These are phyloP conservation scores for Albula glossodonta DNA, from an alignment of 2,113 vertebrate species.

Conservation along the genomic window DNA sequence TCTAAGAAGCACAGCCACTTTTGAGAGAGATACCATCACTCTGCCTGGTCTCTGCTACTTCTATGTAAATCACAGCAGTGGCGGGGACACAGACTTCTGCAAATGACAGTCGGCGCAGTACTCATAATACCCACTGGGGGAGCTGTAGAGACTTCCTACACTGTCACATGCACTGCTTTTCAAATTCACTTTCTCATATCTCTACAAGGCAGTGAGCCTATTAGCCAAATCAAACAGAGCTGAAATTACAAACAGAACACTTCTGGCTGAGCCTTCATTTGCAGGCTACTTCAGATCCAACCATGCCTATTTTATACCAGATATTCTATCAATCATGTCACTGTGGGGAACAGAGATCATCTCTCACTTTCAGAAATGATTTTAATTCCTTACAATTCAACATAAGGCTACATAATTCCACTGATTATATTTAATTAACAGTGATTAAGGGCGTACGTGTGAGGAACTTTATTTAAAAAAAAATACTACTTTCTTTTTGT, in stretches of 20 bases:
- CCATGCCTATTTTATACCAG: neutral
- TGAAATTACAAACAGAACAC: neutral
- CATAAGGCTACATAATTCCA: neutral
- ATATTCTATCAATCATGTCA: neutral
- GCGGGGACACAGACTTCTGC: neutral
- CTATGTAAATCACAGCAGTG: neutral
- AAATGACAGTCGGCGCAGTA: neutral
- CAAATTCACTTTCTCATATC: neutral
- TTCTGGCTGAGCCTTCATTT: neutral
- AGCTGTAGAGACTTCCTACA: conserved; percentile 1
- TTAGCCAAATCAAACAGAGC: neutral
- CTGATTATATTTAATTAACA: conserved; percentile 20
- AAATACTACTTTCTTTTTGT: neutral
- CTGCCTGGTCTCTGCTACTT: neutral
- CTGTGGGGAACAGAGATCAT: neutral
- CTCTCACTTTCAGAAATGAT: conserved; percentile 14
- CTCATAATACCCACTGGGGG: conserved; percentile 23
- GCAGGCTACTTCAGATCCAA: neutral
- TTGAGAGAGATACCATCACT: neutral
- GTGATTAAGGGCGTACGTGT: neutral
- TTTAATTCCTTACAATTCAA: conserved; percentile 4
- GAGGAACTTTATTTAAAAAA: neutral
- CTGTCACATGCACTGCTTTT: neutral
- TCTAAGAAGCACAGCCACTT: neutral
- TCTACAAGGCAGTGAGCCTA: neutral